A percentile compares a stretch with the other conserved stretches of the same genome.
Evolutionary conservation across 2,888 invertebrate genomes (phyloP).

Genomic region (Melanotus villosus): DNA sequence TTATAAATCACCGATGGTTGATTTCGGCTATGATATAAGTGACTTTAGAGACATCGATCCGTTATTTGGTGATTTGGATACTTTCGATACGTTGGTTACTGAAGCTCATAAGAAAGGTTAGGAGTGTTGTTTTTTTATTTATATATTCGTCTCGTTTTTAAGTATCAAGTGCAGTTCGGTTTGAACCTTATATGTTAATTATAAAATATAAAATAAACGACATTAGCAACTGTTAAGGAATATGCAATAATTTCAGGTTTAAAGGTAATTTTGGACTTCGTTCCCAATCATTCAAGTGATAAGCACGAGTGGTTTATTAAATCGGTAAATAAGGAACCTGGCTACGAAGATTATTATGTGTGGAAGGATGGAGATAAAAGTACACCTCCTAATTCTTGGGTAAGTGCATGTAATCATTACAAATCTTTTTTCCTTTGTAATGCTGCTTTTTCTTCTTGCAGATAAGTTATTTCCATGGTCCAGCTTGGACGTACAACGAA

Average conservation of each 20-base stretch:
- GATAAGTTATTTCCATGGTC: constrained; percentile 60
- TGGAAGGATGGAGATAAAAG: constrained; percentile 76
- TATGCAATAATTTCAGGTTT: constrained; percentile 62
- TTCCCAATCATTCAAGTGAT: constrained; percentile 79
- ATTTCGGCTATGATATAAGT: constrained; percentile 91
- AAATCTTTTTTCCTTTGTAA: background rate
- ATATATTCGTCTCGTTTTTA: no score
- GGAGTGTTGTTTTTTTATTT: no score
- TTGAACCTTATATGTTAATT: no score
- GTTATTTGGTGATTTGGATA: constrained; percentile 81
- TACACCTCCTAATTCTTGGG: constrained; percentile 85
- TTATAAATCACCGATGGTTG: constrained; percentile 86
- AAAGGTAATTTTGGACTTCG: constrained; percentile 68
- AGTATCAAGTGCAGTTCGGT: background rate
- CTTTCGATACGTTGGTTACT: constrained; percentile 75
- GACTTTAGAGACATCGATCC: constrained; percentile 82
- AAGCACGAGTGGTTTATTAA: constrained; percentile 86
- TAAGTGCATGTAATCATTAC: constrained; percentile 61
- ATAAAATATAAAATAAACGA: no score
- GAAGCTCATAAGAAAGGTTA: constrained; percentile 71
- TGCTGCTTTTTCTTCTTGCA: constrained; percentile 45
- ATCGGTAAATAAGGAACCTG: constrained; percentile 74
- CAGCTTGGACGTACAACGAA: constrained; percentile 58
- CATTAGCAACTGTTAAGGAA: no score
- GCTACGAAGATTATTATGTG: constrained; percentile 82